Conservation (phyloP, 2,113 vertebrate species). For the Myotis yumanensis region DNA sequence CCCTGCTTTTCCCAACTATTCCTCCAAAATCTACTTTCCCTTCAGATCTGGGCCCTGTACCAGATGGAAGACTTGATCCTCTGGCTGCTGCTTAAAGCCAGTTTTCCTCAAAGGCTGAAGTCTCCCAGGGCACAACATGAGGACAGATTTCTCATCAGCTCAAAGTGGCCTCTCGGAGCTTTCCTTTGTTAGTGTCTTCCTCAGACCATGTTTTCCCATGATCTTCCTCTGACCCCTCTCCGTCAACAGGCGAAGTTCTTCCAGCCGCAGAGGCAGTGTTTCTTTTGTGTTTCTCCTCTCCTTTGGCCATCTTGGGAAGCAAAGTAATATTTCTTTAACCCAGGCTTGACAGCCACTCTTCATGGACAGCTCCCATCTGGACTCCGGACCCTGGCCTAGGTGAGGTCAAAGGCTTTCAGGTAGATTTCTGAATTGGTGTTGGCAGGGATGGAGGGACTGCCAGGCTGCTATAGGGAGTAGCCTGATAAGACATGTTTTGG, state of each 20-base stretch:
- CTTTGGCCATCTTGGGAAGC: conserved; percentile 18
- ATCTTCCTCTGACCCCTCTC: not conserved
- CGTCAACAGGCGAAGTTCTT: conserved; percentile 31
- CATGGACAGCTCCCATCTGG: not conserved
- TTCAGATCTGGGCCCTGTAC: conserved; percentile 11
- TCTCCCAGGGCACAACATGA: not conserved
- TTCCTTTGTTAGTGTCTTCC: conserved; percentile 26
- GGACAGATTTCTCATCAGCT: conserved; percentile 18
- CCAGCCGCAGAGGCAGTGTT: not conserved
- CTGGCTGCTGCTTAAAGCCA: conserved; percentile 19
- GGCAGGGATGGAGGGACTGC: not conserved
- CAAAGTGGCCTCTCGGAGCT: not conserved
- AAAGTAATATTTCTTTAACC: not conserved
- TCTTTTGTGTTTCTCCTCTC: not conserved
- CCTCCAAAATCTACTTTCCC: conserved; percentile 29
- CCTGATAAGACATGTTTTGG: not conserved
- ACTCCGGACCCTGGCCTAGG: not conserved
- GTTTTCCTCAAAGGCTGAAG: conserved; percentile 45
- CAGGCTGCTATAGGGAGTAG: not conserved
- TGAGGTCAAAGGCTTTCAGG: not conserved
- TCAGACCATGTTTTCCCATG: not conserved
- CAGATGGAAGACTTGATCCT: conserved; percentile 20
- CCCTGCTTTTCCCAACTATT: not conserved
- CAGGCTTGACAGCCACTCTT: not conserved
- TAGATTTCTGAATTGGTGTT: not conserved